Percentiles rank a stretch among this genome's conserved stretches.
Conservation (phyloP, 2,113 vertebrate species). For the Cyrtonyx montezumae region DNA sequence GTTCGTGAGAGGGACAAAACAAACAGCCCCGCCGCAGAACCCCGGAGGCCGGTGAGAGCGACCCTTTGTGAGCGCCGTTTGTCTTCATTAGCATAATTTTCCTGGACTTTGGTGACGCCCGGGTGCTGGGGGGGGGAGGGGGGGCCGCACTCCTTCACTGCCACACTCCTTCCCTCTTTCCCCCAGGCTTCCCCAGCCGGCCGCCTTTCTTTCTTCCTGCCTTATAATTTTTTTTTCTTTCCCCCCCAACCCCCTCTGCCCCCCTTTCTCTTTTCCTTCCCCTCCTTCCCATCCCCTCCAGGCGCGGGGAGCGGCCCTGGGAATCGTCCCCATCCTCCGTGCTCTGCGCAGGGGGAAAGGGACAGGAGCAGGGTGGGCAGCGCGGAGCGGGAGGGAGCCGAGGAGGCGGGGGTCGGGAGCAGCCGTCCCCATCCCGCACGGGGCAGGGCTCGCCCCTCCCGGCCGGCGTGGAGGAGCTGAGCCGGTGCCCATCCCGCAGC, state of each 20-base stretch:
- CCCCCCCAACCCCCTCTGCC: slow-evolving; percentile 51
- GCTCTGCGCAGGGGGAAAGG: slow-evolving; percentile 72
- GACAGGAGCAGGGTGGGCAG: slow-evolving; percentile 75
- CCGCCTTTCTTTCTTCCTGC: slow-evolving; percentile 71
- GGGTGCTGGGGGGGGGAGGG: slow-evolving; percentile 82
- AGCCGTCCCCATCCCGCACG: slow-evolving; percentile 41
- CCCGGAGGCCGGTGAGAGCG: slow-evolving; percentile 68
- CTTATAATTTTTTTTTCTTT: too few species aligned
- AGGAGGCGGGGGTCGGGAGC: slow-evolving; percentile 30
- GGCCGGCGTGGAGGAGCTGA: slow-evolving; percentile 65
- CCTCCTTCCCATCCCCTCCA: slow-evolving; percentile 63
- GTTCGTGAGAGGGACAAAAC: slow-evolving; percentile 39
- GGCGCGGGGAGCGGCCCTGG: slow-evolving; percentile 85
- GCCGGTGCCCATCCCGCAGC: slow-evolving; percentile 73
- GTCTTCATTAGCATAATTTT: slow-evolving; percentile 98
- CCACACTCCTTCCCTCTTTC: slow-evolving; percentile 79
- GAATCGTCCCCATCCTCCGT: slow-evolving; percentile 84
- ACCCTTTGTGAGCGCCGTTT: slow-evolving; percentile 83
- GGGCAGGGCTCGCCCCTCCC: slow-evolving; percentile 52
- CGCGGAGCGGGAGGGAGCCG: slow-evolving; percentile 41
- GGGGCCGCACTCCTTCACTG: slow-evolving; percentile 81
- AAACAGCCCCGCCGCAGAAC: slow-evolving; percentile 5
- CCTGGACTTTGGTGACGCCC: slow-evolving; percentile 92
- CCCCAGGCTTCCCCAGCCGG: slow-evolving; percentile 81
- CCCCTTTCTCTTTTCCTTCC: slow-evolving; percentile 77